Conservation (phyloP, 2,797 vertebrate genomes). For the Pampus argenteus region DNA sequence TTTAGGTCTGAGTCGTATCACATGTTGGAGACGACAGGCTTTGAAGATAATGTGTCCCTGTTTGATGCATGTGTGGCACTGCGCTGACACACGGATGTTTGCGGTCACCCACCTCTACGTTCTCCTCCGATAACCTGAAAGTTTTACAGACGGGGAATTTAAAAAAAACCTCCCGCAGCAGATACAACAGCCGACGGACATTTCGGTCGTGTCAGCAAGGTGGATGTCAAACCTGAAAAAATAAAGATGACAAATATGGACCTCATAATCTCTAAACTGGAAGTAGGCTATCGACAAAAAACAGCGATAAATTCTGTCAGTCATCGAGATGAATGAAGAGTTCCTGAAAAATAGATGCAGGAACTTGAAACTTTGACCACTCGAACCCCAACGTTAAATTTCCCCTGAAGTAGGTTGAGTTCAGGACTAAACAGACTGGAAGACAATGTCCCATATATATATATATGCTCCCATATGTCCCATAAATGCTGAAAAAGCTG, state of each 20-base stretch:
- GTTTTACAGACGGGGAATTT: constrained; percentile 3
- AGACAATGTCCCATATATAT: constrained; percentile 22
- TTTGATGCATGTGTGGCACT: constrained; percentile 77
- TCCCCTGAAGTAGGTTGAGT: neutral
- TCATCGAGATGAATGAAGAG: constrained; percentile 24
- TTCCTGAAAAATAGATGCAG: constrained; percentile 31
- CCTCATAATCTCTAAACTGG: constrained; percentile 7
- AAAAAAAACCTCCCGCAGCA: constrained; percentile 9
- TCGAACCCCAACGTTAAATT: constrained; percentile 15
- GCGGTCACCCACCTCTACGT: constrained; percentile 56
- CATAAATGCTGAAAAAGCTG: no score
- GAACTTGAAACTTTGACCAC: constrained; percentile 28
- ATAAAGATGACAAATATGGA: constrained; percentile 18
- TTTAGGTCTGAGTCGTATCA: constrained; percentile 85
- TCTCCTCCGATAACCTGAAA: constrained; percentile 30
- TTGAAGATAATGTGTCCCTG: constrained; percentile 87
- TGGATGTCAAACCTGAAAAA: constrained; percentile 35
- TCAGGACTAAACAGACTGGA: constrained; percentile 1
- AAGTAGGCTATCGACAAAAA: constrained; percentile 29
- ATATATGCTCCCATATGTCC: no score
- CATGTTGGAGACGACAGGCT: constrained; percentile 80
- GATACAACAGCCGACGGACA: neutral
- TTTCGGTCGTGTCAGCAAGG: neutral
- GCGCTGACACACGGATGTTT: constrained; percentile 57
- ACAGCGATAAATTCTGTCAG: constrained; percentile 13